These are phyloP conservation scores for Lophius piscatorius DNA, from an alignment of 2,113 vertebrate species.

Conservation along the genomic window DNA sequence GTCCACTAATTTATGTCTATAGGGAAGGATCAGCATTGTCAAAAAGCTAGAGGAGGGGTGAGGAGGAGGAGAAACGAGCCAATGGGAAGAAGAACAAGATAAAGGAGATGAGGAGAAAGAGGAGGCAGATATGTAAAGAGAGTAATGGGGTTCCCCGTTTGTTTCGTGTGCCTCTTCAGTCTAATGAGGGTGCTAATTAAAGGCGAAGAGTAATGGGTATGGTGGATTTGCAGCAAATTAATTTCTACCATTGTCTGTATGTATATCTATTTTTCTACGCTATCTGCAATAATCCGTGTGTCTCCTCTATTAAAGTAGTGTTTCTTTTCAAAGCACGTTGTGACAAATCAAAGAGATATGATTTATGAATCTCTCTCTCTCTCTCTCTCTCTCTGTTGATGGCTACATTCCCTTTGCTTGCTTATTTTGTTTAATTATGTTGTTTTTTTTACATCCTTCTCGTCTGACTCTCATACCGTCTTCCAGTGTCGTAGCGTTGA, in stretches of 20 bases:
- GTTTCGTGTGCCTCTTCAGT: constrained; percentile 68
- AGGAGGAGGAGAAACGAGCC: constrained; percentile 24
- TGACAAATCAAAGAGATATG: constrained; percentile 7
- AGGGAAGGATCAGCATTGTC: neutral
- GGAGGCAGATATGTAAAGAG: constrained; percentile 47
- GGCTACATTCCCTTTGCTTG: neutral
- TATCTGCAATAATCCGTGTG: neutral
- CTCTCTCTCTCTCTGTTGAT: neutral
- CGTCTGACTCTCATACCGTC: constrained; percentile 79
- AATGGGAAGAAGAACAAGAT: constrained; percentile 28
- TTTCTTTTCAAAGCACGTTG: neutral
- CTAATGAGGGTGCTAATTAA: constrained; percentile 92
- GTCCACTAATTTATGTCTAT: neutral
- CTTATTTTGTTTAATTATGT: neutral
- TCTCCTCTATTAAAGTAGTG: constrained; percentile 9
- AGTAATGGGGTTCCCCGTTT: constrained; percentile 64
- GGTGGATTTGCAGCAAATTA: constrained; percentile 71
- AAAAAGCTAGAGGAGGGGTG: constrained; percentile 9
- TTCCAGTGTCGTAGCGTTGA: constrained; percentile 95
- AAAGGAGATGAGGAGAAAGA: constrained; percentile 14
- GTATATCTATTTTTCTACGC: constrained; percentile 9
- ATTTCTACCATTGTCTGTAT: constrained; percentile 45
- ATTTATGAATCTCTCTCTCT: neutral
- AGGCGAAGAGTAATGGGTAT: constrained; percentile 81
- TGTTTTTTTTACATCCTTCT: neutral